Percentiles rank a stretch among this genome's conserved stretches.
These are phyloP conservation scores for Phasianus colchicus DNA, from an alignment of 2,113 vertebrate genomes.

Conservation along the genomic window DNA sequence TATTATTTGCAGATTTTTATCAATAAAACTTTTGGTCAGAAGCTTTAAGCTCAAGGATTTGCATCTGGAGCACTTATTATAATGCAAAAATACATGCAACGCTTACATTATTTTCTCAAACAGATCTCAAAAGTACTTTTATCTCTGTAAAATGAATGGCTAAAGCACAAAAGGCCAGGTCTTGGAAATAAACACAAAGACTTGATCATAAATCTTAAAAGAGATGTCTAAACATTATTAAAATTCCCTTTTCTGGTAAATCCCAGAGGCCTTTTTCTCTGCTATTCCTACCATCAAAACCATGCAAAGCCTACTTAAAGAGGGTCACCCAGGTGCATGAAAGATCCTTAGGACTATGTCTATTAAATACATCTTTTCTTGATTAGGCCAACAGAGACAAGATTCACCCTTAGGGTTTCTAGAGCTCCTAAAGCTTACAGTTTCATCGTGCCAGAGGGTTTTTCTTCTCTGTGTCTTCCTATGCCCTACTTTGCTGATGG, in stretches of 20 bases:
- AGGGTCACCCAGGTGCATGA: background rate
- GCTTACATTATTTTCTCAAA: constrained; percentile 5
- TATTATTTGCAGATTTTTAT: background rate
- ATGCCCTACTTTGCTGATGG: background rate
- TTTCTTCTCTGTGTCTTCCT: background rate
- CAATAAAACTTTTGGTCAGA: background rate
- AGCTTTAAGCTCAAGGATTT: background rate
- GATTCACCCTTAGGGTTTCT: background rate
- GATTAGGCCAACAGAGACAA: background rate
- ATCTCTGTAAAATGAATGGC: constrained; percentile 44
- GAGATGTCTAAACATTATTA: background rate
- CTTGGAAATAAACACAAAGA: constrained; percentile 45
- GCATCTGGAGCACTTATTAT: background rate
- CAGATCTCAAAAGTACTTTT: constrained; percentile 32
- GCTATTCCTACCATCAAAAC: constrained; percentile 57
- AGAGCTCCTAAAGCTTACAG: background rate
- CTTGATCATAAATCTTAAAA: constrained; percentile 22
- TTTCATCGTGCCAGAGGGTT: background rate
- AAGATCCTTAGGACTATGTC: constrained; percentile 29
- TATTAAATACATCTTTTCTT: background rate
- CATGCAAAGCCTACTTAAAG: constrained; percentile 28
- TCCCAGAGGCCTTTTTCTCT: constrained; percentile 31
- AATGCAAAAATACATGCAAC: constrained; percentile 18
- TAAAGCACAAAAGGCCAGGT: constrained; percentile 23
- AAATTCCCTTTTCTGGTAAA: constrained; percentile 54